Conservation (phyloP, 1,140 invertebrate species). For the Halesus radiatus region DNA sequence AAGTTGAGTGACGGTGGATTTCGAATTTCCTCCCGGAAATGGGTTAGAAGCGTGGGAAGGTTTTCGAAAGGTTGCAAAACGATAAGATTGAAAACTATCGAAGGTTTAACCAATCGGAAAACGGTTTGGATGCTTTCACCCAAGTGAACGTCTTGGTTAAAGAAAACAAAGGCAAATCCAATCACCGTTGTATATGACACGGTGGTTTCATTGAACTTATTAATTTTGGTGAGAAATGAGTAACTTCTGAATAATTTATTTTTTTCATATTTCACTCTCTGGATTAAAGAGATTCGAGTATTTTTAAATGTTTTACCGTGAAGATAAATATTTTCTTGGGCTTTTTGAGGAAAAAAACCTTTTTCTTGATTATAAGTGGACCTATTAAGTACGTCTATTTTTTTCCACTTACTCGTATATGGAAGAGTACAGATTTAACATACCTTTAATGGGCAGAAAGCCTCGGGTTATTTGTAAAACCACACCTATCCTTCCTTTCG, state of each 20-base stretch:
- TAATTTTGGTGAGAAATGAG: too few relatives aligned
- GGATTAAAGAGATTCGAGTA: too few relatives aligned
- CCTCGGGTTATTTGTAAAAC: too few relatives aligned
- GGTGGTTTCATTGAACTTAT: background rate
- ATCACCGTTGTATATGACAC: background rate
- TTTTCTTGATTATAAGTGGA: background rate
- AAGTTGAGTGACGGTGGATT: background rate
- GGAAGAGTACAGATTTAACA: too few relatives aligned
- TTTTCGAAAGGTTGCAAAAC: background rate
- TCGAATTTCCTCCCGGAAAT: background rate
- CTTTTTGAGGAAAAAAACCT: too few relatives aligned
- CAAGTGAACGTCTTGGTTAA: background rate
- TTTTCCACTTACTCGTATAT: background rate
- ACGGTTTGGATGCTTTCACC: background rate
- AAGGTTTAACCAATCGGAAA: background rate
- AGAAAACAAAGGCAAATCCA: background rate
- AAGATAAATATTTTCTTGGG: too few relatives aligned
- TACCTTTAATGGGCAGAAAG: too few relatives aligned
- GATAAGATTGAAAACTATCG: background rate
- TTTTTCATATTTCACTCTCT: too few relatives aligned
- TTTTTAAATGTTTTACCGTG: too few relatives aligned
- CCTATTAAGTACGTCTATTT: background rate
- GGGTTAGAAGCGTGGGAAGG: background rate
- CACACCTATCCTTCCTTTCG: too few relatives aligned
- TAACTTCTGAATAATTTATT: too few relatives aligned